Evolutionary conservation across 2,888 invertebrate genomes (phyloP), one percentile per base, ranked within the genome.

Genomic region (Rosalia funebris): DNA sequence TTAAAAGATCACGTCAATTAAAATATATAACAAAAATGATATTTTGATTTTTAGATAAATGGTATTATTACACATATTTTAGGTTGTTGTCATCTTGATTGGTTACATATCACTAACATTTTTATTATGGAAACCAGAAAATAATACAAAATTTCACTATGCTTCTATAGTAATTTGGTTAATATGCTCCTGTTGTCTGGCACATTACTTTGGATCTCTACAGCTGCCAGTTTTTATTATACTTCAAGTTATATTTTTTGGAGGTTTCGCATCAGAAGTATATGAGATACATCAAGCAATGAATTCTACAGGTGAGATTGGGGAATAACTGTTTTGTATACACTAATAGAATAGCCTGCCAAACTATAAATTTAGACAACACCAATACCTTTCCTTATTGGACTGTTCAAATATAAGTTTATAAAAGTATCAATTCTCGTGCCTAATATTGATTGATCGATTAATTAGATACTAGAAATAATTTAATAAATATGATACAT

Each of bases 151-250:
- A 54, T 90, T 92, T 75, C 87, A 89, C 36, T 84, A 88, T 47
- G 86, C 88, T 7, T 89, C 95, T 0, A 88, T 89, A 66, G 81
- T 86, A 0, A 80, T 92, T 15, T 96, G 95, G 95, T 81, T 92
- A 10, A 83, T 91, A 2, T 81, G 92, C 25, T 88, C 91, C 14
- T 87, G 92, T 67, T 93, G 90, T 75, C 72, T 91, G 9, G 90
- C 93, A 42, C 90, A 91, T 69, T 84, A 90, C 32, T 86, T 92
- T 1, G 93, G 92, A 0, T 85, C 89, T 0, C 86, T 92, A 36
- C 89, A 92, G 80, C 88, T 92, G n/a, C 87, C 91, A 44, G 86
- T 89, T 12, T 91, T 94, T 78, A 82, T 90, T 12, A 66, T 87
- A 0, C 82, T 92, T 0, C 89, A 92, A 82, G 76, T 84, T 1